These are phyloP conservation scores for Aricia agestis DNA, from an alignment of 1,140 invertebrate species.

Conservation along the genomic window DNA sequence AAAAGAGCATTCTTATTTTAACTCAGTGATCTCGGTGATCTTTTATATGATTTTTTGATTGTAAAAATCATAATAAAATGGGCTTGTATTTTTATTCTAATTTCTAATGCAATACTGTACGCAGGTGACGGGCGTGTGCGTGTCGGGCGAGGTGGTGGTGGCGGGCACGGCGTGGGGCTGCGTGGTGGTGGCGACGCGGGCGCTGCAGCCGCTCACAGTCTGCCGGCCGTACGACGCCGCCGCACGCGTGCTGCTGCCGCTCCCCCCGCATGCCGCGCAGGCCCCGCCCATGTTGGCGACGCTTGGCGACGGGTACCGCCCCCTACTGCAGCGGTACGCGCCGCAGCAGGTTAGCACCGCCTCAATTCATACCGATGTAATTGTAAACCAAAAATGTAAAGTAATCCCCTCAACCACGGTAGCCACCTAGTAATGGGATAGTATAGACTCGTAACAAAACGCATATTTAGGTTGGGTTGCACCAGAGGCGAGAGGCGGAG, in stretches of 20 bases:
- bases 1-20: too few species aligned
- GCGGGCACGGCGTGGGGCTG: slow-evolving; percentile 95
- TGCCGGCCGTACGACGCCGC: slow-evolving; percentile 94
- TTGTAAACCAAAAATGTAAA: background rate
- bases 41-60: too few species aligned
- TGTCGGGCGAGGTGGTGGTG: slow-evolving; percentile 84
- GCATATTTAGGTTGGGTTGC: too few species aligned
- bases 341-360: slow-evolving; percentile 69
- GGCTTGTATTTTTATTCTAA: too few species aligned
- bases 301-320: slow-evolving; percentile 89
- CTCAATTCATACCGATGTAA: background rate
- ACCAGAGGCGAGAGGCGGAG: too few species aligned
- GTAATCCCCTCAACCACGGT: too few species aligned
- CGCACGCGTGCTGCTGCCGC: slow-evolving; percentile 57
- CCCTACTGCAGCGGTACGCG: slow-evolving; percentile 83
- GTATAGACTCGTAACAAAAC: too few species aligned
- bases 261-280: slow-evolving; percentile 13
- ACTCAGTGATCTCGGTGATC: too few species aligned
- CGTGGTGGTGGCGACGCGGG: slow-evolving; percentile 87
- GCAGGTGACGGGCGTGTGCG: slow-evolving; percentile 81
- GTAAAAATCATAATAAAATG: too few species aligned
- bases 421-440: too few species aligned
- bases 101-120: slow-evolving; percentile 40
- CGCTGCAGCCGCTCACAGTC: slow-evolving; percentile 90
- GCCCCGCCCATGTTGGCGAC: slow-evolving; percentile 81